Evolutionary conservation across 2,888 invertebrate genomes (phyloP), one percentile per base, ranked within the genome.

Genomic region (Auanema sp.): DNA sequence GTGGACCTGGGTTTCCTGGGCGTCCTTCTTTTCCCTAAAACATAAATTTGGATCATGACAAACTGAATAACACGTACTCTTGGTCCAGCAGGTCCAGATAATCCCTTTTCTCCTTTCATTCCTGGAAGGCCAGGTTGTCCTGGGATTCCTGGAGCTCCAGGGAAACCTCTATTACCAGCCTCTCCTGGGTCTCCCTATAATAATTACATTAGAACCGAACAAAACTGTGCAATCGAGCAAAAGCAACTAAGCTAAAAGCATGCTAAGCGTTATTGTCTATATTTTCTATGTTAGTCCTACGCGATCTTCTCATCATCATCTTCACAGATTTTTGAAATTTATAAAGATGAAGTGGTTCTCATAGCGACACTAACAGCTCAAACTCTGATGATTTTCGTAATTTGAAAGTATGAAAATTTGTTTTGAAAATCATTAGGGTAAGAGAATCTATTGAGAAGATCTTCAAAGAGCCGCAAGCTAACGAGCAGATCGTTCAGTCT

Each of bases 81-180:
- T 0, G 77, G 64, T 25, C 93, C 93, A 83, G 91, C 89, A 11
- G 83, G 76, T 58, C 93, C 93, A 71, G 89, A 87, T 50, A 81
- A 65, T 66, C 81, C 81, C 63, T 81, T 81, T 65, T 81, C 81
- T 63, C 81, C 81, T 85, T 44, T 72, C 16, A 75, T 72, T 60
- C 89, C 89, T 24, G 83, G 77, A 3, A 77, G 77, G 60, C 88
- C 87, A 40, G 79, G 80, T 3, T 56, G 47, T 62, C 71, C 74
- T 66, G 85, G 86, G 1, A 84, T 76, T 40, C 91, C 91, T 49
- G 85, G 75, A 24, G 74, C 68, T 54, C 83, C 84, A 16, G 79
- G 78, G 65, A 75, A 83, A 42, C 82, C 82, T 18, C 82, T 77
- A 23, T 66, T 69, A 55, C 83, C 83, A 14, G 64, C 60, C 53